These are phyloP conservation scores for Abramis brama DNA, from an alignment of 2,113 vertebrate species.

Conservation along the genomic window DNA sequence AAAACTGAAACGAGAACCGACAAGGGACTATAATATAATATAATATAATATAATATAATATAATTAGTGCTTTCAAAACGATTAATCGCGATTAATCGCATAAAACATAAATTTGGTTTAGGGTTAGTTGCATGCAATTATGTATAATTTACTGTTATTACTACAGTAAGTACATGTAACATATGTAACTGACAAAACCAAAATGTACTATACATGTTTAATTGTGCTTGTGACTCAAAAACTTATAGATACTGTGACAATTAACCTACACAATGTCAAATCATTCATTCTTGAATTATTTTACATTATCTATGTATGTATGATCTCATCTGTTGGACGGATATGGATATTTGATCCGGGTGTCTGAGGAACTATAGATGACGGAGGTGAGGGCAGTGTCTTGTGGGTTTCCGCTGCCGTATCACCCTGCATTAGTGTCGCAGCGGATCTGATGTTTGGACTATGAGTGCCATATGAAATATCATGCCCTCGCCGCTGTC, in stretches of 20 bases:
- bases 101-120: too few relatives aligned
- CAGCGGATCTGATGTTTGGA: constrained; percentile 66
- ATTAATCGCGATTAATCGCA: too few relatives aligned
- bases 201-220: not conserved
- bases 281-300: constrained; percentile 4
- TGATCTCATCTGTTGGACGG: constrained; percentile 16
- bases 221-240: not conserved
- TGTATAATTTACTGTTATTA: too few relatives aligned
- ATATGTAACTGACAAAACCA: not conserved
- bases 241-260: not conserved
- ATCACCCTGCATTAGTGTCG: constrained; percentile 74
- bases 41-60: too few relatives aligned
- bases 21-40: too few relatives aligned
- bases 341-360: constrained; percentile 43
- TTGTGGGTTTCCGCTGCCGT: constrained; percentile 66
- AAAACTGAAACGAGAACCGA: too few relatives aligned
- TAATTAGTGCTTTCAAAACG: too few relatives aligned
- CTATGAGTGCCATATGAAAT: constrained; percentile 76
- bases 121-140: too few relatives aligned
- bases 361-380: constrained; percentile 61
- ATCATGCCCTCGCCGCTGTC: constrained; percentile 71
- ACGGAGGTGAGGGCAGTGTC: constrained; percentile 59
- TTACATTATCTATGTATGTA: not conserved
- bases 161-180: too few relatives aligned
- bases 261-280: constrained; percentile 1